Evolutionary conservation across 2,797 vertebrate genomes (phyloP), one percentile per base, ranked within the genome.

Genomic region (Gymnodraco acuticeps): DNA sequence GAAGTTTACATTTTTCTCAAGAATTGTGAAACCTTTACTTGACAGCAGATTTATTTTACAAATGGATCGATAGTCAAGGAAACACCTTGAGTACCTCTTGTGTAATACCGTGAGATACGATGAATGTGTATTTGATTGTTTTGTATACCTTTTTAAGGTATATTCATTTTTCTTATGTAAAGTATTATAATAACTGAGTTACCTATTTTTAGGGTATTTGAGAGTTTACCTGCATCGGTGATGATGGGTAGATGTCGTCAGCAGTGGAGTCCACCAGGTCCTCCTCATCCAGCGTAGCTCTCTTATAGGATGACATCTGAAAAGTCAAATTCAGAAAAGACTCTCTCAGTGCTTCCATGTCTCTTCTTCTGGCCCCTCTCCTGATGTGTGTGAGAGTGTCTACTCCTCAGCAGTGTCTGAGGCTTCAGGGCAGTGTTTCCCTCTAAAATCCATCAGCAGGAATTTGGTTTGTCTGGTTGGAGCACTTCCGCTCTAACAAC

Each of bases 231-330:
- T 98, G 97, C 86, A 97, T 89, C 47, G 95, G 94, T 0, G 96
- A 95, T 0, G 96, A 95, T 3, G 96, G 95, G 86, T 97, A 98
- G 56, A 94, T 88, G 20, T 98, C 96, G 0, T 99, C 97, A 0
- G 93, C 83, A 3, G 94, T 85, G 17, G 97, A 95, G 73, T 98
- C 97, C 86, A 98, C 92, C 84, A 99, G 94, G 52, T 98, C 97
- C 80, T 99, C 98, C 13, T 99, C 98, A 0, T 99, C 98, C 90
- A 98, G 84, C 0, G 98, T 99, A 0, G 97, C 97, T 77, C 97
- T 93, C 88, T 97, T 99, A 88, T 99, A 99, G 4, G 96, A 89
- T 12, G 98, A 98, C 97, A 99, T 98, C 98, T 99, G 97, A 88
- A 94, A 95, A 42, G 95, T 94, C 91, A 98, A 94, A 88, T 95